These are phyloP conservation scores for Eleginops maclovinus DNA, from an alignment of 2,113 vertebrate species.

Conservation along the genomic window DNA sequence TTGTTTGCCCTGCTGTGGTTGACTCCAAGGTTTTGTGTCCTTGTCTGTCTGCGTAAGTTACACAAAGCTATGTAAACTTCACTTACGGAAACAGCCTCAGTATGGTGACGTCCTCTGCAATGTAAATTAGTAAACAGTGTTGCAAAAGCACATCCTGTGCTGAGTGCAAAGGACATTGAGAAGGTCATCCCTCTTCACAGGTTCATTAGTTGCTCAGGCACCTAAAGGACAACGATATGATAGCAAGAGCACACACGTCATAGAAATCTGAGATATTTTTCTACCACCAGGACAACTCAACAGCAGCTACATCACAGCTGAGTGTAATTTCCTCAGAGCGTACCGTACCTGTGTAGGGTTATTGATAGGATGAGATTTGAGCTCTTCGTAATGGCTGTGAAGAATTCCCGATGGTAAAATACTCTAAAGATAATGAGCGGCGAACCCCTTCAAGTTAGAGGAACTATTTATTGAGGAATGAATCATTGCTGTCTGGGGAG, in stretches of 20 bases:
- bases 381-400: conserved; percentile 30
- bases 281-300: background rate
- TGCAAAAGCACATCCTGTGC: background rate
- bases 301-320: background rate
- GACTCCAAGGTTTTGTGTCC: conserved; percentile 20
- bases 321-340: background rate
- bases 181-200: background rate
- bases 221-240: background rate
- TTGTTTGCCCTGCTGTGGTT: conserved; percentile 44
- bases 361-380: conserved; percentile 20
- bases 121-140: background rate
- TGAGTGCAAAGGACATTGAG: background rate
- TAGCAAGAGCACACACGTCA: background rate
- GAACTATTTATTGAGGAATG: conserved; percentile 39
- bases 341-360: conserved; percentile 8
- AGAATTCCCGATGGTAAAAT: conserved; percentile 38
- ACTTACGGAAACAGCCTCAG: conserved; percentile 9
- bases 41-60: conserved; percentile 14
- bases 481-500: conserved; percentile 35
- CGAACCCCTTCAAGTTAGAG: conserved; percentile 36
- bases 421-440: conserved; percentile 50
- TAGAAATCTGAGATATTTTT: background rate
- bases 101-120: background rate
- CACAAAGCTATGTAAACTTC: conserved; percentile 28
- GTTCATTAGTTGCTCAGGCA: background rate